phyloP scores from a whole-genome alignment of 2,113 vertebrate species.

The Ammodytes dubius region DNA sequence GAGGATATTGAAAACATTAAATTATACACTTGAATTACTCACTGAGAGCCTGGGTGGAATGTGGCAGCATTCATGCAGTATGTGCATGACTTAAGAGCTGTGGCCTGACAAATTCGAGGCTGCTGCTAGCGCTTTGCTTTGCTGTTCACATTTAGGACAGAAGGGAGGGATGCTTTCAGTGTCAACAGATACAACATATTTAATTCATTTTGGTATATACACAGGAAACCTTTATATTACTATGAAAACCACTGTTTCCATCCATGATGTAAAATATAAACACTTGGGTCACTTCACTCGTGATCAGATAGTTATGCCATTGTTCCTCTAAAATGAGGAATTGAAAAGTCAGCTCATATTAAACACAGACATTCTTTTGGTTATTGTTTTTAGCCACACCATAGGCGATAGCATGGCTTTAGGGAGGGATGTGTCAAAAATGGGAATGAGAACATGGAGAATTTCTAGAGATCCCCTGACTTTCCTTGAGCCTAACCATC shows the following conservation, averaged over 20 bases:
- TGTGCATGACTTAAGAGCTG: conserved; percentile 11
- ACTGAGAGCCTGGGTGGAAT: conserved; percentile 27
- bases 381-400: background rate
- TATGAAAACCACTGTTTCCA: background rate
- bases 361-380: background rate
- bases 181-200: conserved; percentile 7
- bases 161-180: background rate
- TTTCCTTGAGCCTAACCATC: background rate
- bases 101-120: conserved; percentile 16
- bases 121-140: conserved; percentile 2
- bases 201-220: background rate
- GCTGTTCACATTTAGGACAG: background rate
- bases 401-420: background rate
- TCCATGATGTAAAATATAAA: background rate
- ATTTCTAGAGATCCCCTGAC: background rate
- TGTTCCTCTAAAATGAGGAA: background rate
- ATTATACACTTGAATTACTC: conserved; percentile 50
- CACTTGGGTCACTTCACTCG: background rate
- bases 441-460: no score
- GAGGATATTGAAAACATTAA: conserved; percentile 59
- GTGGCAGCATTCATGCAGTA: conserved; percentile 8
- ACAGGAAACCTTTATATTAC: background rate
- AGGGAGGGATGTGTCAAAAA: background rate
- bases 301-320: background rate
- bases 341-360: background rate